Conservation (phyloP, 2,113 vertebrate genomes). For the Onychostruthus taczanowskii region DNA sequence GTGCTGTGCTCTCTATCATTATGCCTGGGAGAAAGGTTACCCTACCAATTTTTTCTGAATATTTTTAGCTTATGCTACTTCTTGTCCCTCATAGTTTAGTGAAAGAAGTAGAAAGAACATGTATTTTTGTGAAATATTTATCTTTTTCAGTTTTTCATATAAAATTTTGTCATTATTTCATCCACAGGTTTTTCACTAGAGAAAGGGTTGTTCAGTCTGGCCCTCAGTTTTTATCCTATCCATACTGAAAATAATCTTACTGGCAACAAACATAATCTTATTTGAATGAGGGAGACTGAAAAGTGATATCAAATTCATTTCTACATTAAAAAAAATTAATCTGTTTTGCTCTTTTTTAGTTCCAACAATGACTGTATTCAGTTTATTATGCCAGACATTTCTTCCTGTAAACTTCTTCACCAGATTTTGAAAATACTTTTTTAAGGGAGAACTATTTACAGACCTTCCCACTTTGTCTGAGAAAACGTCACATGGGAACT, state of each 20-base stretch:
- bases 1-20: not conserved
- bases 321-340: not conserved
- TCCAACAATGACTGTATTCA: conserved; percentile 1
- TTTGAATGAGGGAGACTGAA: conserved; percentile 22
- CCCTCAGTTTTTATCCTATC: not conserved
- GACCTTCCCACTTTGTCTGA: not conserved
- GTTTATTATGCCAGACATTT: conserved; percentile 23
- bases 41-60: not conserved
- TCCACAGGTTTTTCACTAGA: not conserved
- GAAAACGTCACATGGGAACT: not conserved
- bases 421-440: not conserved
- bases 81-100: not conserved
- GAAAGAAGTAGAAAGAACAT: not conserved
- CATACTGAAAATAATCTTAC: not conserved
- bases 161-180: not conserved
- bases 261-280: not conserved
- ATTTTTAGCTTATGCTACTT: not conserved
- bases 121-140: not conserved
- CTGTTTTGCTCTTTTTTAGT: not conserved
- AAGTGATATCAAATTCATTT: not conserved
- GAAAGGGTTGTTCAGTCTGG: not conserved
- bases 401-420: not conserved
- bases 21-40: not conserved
- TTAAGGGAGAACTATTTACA: not conserved
- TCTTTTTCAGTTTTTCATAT: not conserved